Evolutionary conservation across 2,113 vertebrate species (phyloP).

Genomic region (Hemicordylus capensis): DNA sequence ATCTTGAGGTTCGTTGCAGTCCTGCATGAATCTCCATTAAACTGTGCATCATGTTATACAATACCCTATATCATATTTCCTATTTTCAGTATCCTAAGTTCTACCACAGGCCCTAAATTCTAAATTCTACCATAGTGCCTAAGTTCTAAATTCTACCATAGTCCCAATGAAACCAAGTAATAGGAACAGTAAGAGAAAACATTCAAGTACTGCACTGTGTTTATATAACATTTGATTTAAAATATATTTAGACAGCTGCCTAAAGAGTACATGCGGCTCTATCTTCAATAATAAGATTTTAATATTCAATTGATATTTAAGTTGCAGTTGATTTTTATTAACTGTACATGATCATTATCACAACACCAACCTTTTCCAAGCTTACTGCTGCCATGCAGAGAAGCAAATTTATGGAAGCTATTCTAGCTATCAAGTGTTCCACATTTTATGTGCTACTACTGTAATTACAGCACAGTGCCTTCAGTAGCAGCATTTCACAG

Average conservation of each 20-base stretch:
- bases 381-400: neutral
- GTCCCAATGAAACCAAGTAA: neutral
- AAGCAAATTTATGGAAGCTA: conserved; percentile 21
- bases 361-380: conserved; percentile 21
- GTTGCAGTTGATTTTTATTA: conserved; percentile 32
- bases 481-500: neutral
- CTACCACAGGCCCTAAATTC: no score
- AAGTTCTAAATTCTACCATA: neutral
- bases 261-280: conserved; percentile 17
- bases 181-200: neutral
- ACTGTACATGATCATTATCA: neutral
- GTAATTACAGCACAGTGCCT: neutral
- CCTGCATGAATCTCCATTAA: no score
- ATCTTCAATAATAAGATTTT: conserved; percentile 43
- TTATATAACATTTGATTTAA: conserved; percentile 37
- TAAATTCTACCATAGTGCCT: no score
- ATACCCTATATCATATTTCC: no score
- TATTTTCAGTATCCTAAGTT: no score
- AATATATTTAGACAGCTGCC: conserved; percentile 30
- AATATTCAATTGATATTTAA: conserved; percentile 37
- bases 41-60: no score
- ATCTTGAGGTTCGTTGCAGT: no score
- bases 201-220: conserved; percentile 13
- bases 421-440: conserved; percentile 13
- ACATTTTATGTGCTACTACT: neutral